These are phyloP conservation scores for Papilio protenor DNA, from an alignment of 2,888 invertebrate species.

Conservation along the genomic window DNA sequence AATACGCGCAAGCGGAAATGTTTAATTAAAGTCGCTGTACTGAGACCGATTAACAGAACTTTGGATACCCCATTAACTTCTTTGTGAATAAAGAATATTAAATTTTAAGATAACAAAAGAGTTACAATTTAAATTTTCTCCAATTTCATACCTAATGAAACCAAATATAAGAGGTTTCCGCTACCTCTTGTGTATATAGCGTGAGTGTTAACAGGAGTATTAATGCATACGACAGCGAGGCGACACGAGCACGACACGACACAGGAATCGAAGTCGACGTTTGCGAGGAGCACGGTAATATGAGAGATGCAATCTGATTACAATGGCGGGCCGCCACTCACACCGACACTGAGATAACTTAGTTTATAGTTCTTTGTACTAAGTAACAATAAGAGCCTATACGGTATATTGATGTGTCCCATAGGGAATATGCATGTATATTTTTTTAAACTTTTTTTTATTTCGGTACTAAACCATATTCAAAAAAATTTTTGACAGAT, in stretches of 20 bases:
- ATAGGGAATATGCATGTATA: no score
- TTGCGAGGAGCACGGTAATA: slow-evolving; percentile 31
- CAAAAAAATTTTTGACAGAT: no score
- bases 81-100: background rate
- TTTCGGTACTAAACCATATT: no score
- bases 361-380: background rate
- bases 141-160: background rate
- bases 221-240: slow-evolving; percentile 30
- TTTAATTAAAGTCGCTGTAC: background rate
- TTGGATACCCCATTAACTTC: background rate
- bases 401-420: background rate
- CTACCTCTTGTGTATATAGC: background rate
- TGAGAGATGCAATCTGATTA: slow-evolving; percentile 39
- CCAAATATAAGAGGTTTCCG: background rate
- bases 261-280: slow-evolving; percentile 44
- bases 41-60: background rate
- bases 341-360: background rate
- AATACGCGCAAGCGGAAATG: background rate
- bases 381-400: background rate
- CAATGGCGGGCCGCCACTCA: background rate
- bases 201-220: slow-evolving; percentile 3
- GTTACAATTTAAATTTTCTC: background rate
- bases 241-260: slow-evolving; percentile 15
- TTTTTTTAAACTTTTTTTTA: background rate
- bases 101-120: background rate